Conservation (phyloP, 1,140 invertebrate genomes). For the Nebria ingens region DNA sequence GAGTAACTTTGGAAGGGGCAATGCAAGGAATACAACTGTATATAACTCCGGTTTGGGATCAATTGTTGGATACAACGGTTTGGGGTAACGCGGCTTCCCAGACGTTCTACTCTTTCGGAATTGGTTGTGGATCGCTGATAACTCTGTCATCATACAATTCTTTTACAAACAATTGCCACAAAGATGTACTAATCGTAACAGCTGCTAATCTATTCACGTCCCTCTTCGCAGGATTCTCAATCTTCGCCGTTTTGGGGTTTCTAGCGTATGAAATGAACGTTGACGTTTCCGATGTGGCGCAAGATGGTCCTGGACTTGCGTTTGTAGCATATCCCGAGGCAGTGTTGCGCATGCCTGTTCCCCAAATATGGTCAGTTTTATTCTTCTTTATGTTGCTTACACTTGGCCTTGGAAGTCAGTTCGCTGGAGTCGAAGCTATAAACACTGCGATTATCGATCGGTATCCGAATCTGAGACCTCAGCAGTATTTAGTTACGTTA, state of each 20-base stretch:
- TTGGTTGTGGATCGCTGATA: slow-evolving; percentile 58
- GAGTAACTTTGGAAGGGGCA: slow-evolving; percentile 61
- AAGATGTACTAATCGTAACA: slow-evolving; percentile 57
- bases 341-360: slow-evolving; percentile 60
- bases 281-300: slow-evolving; percentile 45
- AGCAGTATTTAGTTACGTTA: slow-evolving; percentile 48
- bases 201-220: slow-evolving; percentile 62
- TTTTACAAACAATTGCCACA: slow-evolving; percentile 61
- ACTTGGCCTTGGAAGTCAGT: slow-evolving; percentile 66
- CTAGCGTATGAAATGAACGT: slow-evolving; percentile 55
- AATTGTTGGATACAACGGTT: slow-evolving; percentile 43
- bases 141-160: slow-evolving; percentile 66
- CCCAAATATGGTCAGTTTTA: slow-evolving; percentile 66
- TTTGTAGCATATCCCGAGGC: slow-evolving; percentile 77
- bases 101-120: slow-evolving; percentile 64
- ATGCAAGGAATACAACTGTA: slow-evolving; percentile 62
- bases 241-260: slow-evolving; percentile 75
- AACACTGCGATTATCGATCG: slow-evolving; percentile 63
- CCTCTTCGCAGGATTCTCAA: slow-evolving; percentile 62
- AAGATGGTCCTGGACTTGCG: slow-evolving; percentile 63
- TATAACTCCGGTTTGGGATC: slow-evolving; percentile 62
- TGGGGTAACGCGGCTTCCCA: slow-evolving; percentile 56
- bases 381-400: slow-evolving; percentile 81
- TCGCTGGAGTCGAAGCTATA: slow-evolving; percentile 71
- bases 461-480: slow-evolving; percentile 51